phyloP scores from a whole-genome alignment of 1,140 invertebrate genomes.

The Drosophila rufa region DNA sequence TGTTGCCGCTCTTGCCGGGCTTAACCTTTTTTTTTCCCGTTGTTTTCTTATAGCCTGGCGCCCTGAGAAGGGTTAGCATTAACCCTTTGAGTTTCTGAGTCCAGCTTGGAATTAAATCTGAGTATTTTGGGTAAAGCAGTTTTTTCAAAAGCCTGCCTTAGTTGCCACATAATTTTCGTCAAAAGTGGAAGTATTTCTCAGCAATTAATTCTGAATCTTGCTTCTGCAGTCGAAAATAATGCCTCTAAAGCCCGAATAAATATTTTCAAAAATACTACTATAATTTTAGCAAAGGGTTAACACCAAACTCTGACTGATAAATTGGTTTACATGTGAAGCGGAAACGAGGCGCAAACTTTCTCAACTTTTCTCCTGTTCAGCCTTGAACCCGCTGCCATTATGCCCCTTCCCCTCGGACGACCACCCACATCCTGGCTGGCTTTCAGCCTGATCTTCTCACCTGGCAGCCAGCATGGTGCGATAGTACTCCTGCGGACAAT shows the following conservation, averaged over 20 bases:
- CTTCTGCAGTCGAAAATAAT: too few relatives aligned
- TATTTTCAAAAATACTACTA: rapidly evolving
- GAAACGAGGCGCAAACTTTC: slow-evolving; percentile 62
- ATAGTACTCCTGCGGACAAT: slow-evolving; percentile 76
- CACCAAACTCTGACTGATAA: slow-evolving; percentile 33
- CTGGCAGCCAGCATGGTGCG: slow-evolving; percentile 71
- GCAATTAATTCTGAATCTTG: too few relatives aligned
- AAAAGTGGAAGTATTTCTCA: too few relatives aligned
- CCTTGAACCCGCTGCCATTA: slow-evolving; percentile 31
- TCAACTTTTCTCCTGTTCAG: slow-evolving; percentile 32
- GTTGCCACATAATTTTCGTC: too few relatives aligned
- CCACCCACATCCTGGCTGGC: slow-evolving; percentile 61
- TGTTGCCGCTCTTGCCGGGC: slow-evolving; percentile 47
- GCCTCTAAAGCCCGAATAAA: neutral
- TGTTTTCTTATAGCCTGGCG: slow-evolving; percentile 48
- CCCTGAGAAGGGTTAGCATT: slow-evolving; percentile 41
- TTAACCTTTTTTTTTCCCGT: slow-evolving; percentile 25
- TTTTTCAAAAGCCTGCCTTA: too few relatives aligned
- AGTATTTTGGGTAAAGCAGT: neutral
- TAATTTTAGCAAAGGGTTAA: slow-evolving; percentile 20
- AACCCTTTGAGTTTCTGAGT: slow-evolving; percentile 1
- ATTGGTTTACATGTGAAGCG: slow-evolving; percentile 54
- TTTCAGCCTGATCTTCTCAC: slow-evolving; percentile 41
- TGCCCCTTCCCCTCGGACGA: slow-evolving; percentile 10
- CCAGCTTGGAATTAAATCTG: too few relatives aligned